Base-by-base conservation (phyloP, 2,888 invertebrate species). In the Tetrapedia diversipes region DNA sequence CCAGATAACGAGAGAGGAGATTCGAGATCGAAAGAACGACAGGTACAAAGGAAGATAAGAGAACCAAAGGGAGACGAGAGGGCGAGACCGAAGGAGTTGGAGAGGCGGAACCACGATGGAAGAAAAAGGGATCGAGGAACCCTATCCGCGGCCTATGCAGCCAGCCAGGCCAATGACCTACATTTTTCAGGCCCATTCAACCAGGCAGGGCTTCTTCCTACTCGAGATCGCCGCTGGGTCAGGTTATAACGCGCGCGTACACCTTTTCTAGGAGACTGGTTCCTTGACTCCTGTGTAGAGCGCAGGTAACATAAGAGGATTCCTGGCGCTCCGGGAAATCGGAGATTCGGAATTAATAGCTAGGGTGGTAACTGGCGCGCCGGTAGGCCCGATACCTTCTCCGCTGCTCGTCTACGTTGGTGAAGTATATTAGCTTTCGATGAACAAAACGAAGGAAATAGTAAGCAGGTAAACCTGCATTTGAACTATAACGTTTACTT, bases 101-200 rank as follows among this genome's bases (percentile, higher is more conserved):
- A 80, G 73, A 80, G 74, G 76, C 74, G 82, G 78, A 83, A 70
- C 53, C 61, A 47, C 66, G 45, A 41, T 54, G 74, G 57, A 70
- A 47, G 64, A 78, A n/a, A n/a, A 68, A 71, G 65, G 68, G 68
- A 66, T 57, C 70, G 56, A 60, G 45, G 66, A 57, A 68, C 68
- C 77, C 79, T 76, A 69, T 69, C n/a, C 74, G 68, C 53, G 65
- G 81, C 73, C 77, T 81, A 80, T 77, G 81, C 83, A 83, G 81
- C 81, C 84, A 81, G 86, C 77, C 87, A 81, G 86, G 86, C 84
- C 88, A 86, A 84, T 89, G 90, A 90, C 91, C 90, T 81, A 89
- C 83, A 90, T 91, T 88, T 91, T 90, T 90, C 74, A 87, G 86
- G 82, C 56, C 79, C 78, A 79, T 63, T 4, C 81, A 77, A 80